phyloP scores from a whole-genome alignment of 92 coral and sea anemone species.

The Porites lobata region DNA sequence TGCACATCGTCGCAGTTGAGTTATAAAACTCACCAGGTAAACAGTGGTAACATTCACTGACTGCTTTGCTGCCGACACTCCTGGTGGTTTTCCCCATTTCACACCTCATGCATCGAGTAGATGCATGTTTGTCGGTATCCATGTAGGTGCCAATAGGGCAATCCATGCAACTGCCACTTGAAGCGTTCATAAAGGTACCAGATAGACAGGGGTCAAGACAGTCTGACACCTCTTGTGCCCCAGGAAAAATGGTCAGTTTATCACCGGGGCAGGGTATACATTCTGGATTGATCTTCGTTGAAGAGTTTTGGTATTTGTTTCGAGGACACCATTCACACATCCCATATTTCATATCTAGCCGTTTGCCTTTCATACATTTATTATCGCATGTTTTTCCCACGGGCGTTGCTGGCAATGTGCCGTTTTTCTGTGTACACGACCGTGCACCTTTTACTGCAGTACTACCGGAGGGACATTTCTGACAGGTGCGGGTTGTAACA shows the following conservation, averaged over 20 bases:
- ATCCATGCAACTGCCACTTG: slow-evolving; percentile 29
- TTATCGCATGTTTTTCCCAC: slow-evolving; percentile 40
- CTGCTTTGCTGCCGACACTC: slow-evolving; percentile 42
- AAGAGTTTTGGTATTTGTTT: slow-evolving; percentile 59
- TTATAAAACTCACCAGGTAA: slow-evolving; percentile 61
- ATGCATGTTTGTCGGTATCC: slow-evolving; percentile 48
- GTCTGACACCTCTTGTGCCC: slow-evolving; percentile 50
- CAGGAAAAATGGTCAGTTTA: slow-evolving; percentile 65
- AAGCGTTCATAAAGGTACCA: slow-evolving; percentile 61
- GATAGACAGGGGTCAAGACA: slow-evolving; percentile 67
- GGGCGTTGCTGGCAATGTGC: not conserved
- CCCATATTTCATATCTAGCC: slow-evolving; percentile 34
- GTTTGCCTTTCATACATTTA: slow-evolving; percentile 71
- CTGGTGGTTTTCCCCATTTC: slow-evolving; percentile 44
- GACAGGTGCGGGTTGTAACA: slow-evolving; percentile 44
- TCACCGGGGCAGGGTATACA: slow-evolving; percentile 66
- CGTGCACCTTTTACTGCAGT: slow-evolving; percentile 43
- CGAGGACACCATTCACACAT: slow-evolving; percentile 80
- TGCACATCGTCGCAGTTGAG: slow-evolving; percentile 34
- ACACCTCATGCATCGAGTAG: slow-evolving; percentile 60
- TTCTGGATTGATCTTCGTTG: slow-evolving; percentile 51
- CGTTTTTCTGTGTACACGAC: slow-evolving; percentile 34
- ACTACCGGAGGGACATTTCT: slow-evolving; percentile 68
- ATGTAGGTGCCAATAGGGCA: slow-evolving; percentile 72
- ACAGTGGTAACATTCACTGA: slow-evolving; percentile 62